Evolutionary conservation across 1,140 invertebrate species (phyloP).

Genomic region (Magallana angulata): DNA sequence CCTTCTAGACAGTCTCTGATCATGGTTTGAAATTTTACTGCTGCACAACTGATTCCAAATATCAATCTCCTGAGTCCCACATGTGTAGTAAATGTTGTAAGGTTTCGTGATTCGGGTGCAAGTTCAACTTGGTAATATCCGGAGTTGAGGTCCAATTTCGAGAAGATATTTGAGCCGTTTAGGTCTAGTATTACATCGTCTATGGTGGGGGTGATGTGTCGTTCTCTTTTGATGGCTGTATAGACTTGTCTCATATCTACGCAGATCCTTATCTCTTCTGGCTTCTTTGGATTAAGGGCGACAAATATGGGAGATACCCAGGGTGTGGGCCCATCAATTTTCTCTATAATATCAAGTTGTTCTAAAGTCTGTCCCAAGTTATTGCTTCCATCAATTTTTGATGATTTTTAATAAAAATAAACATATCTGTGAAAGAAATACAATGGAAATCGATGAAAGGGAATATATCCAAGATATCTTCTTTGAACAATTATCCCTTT

Average conservation of each 20-base stretch:
- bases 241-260: conserved; percentile 62
- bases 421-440: too few species aligned
- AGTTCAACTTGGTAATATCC: conserved; percentile 58
- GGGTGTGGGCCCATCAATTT: conserved; percentile 42
- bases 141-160: conserved; percentile 53
- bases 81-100: conserved; percentile 59
- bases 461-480: too few species aligned
- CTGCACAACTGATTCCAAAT: conserved; percentile 58
- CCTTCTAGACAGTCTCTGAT: conserved; percentile 31
- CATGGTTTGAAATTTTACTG: conserved; percentile 58
- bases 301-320: conserved; percentile 54
- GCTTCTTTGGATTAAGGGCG: conserved; percentile 50
- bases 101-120: conserved; percentile 40
- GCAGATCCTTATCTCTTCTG: conserved; percentile 51
- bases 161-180: conserved; percentile 47
- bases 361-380: too few species aligned
- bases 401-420: too few species aligned
- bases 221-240: conserved; percentile 51
- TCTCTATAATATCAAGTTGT: conserved; percentile 52
- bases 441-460: too few species aligned
- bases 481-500: too few species aligned
- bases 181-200: conserved; percentile 66
- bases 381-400: too few species aligned
- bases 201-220: conserved; percentile 66
- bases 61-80: conserved; percentile 52